phyloP scores from a whole-genome alignment of 2,888 invertebrate genomes.

The Oscheius sp. region DNA sequence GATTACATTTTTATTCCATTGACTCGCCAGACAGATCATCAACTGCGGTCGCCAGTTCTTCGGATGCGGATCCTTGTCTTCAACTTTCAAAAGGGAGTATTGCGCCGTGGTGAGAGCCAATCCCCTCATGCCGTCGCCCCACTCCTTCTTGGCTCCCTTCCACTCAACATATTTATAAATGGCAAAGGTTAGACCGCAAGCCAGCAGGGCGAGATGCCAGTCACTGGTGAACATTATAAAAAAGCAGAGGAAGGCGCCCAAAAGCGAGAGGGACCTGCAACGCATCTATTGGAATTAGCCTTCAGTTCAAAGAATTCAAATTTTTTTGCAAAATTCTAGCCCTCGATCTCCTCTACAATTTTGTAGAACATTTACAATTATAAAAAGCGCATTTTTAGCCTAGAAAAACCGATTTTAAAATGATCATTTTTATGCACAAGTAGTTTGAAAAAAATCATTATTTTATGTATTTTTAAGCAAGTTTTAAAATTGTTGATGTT shows the following conservation, averaged over 20 bases:
- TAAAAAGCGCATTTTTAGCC: no score
- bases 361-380: no score
- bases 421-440: no score
- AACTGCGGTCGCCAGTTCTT: slow-evolving; percentile 99
- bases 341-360: no score
- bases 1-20: slow-evolving; percentile 75
- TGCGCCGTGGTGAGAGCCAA: slow-evolving; percentile 95
- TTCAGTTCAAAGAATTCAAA: no score
- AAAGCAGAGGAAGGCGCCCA: slow-evolving; percentile 87
- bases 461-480: no score
- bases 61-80: slow-evolving; percentile 95
- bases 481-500: no score
- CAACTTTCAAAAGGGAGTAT: slow-evolving; percentile 89
- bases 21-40: slow-evolving; percentile 86
- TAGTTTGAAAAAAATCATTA: no score
- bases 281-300: no score
- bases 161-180: slow-evolving; percentile 99
- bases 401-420: no score
- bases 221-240: slow-evolving; percentile 98
- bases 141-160: slow-evolving; percentile 97
- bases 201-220: slow-evolving; percentile 91
- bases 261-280: slow-evolving; percentile 82
- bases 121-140: slow-evolving; percentile 99
- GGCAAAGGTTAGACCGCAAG: slow-evolving; percentile 89
- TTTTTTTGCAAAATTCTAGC: no score